Conservation (phyloP, 2,797 vertebrate species). For the Remorina albescens region DNA sequence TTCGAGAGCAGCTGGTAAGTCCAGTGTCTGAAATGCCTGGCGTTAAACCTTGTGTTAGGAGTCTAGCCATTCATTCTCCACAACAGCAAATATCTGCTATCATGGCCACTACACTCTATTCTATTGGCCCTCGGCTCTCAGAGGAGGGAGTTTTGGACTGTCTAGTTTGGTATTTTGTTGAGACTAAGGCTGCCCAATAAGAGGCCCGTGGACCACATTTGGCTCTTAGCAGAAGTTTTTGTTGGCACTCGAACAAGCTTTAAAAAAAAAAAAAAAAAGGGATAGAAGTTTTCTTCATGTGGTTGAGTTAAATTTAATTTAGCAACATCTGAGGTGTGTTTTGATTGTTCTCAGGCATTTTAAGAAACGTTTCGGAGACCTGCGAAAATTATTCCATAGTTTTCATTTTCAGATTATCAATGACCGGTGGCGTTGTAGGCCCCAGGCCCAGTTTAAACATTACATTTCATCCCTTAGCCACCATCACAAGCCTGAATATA, state of each 20-base stretch:
- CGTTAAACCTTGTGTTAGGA: conserved; percentile 48
- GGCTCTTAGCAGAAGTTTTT: conserved; percentile 39
- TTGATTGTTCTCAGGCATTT: conserved; percentile 62
- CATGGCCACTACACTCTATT: conserved; percentile 35
- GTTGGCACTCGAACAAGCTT: conserved; percentile 43
- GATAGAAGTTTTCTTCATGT: conserved; percentile 59
- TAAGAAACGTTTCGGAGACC: conserved; percentile 54
- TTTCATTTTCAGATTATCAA: conserved; percentile 35
- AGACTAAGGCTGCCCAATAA: conserved; percentile 44
- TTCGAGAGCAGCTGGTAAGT: conserved; percentile 78
- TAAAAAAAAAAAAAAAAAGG: conserved; percentile 21
- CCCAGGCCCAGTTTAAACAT: conserved; percentile 9
- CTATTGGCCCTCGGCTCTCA: conserved; percentile 25
- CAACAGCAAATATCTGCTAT: conserved; percentile 62
- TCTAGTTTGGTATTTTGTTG: conserved; percentile 53
- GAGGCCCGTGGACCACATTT: conserved; percentile 49
- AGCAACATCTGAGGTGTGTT: conserved; percentile 67
- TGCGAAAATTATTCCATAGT: conserved; percentile 54
- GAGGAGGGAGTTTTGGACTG: conserved; percentile 42
- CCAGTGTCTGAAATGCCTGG: conserved; percentile 73
- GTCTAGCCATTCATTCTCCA: conserved; percentile 57
- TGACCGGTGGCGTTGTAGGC: conserved; percentile 12
- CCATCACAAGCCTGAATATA: not conserved
- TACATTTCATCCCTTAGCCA: not conserved
- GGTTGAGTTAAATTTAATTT: conserved; percentile 55